phyloP scores from a whole-genome alignment of 2,888 invertebrate genomes.

The Apeira syringaria region DNA sequence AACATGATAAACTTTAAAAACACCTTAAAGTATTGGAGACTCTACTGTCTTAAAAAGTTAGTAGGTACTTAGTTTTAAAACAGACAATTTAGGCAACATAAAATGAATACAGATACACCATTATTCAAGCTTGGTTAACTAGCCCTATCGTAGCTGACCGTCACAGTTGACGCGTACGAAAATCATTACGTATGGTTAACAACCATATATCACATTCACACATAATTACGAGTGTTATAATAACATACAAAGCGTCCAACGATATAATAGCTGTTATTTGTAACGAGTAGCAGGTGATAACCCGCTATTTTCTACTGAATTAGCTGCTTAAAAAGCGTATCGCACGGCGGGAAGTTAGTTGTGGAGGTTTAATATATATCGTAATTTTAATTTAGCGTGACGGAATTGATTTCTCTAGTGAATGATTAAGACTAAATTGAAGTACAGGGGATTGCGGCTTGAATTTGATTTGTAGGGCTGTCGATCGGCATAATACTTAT shows the following conservation, averaged over 20 bases:
- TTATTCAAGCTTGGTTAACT: too few species aligned
- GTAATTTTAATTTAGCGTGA: neutral
- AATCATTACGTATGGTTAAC: neutral
- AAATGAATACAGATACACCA: too few species aligned
- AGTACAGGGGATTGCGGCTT: too few species aligned
- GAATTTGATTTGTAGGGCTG: too few species aligned
- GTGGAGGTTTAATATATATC: neutral
- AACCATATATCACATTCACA: slow-evolving; percentile 3
- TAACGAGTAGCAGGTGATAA: slow-evolving; percentile 4
- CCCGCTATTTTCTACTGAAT: slow-evolving; percentile 12
- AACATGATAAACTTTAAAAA: too few species aligned
- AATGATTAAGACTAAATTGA: too few species aligned
- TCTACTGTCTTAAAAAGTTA: too few species aligned
- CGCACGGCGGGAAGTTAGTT: slow-evolving; percentile 1
- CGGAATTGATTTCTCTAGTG: too few species aligned
- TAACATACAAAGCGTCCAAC: neutral
- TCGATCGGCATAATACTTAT: too few species aligned
- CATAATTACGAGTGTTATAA: neutral
- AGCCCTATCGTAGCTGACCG: neutral
- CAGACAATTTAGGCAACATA: too few species aligned
- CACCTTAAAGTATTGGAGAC: too few species aligned
- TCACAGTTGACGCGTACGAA: neutral
- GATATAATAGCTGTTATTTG: neutral
- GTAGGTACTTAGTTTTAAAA: too few species aligned
- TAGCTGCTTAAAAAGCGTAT: slow-evolving; percentile 16